Percentiles rank a stretch among this genome's conserved stretches.
phyloP scores from a whole-genome alignment of 2,888 invertebrate genomes.

The Iselma pallidipennis region DNA sequence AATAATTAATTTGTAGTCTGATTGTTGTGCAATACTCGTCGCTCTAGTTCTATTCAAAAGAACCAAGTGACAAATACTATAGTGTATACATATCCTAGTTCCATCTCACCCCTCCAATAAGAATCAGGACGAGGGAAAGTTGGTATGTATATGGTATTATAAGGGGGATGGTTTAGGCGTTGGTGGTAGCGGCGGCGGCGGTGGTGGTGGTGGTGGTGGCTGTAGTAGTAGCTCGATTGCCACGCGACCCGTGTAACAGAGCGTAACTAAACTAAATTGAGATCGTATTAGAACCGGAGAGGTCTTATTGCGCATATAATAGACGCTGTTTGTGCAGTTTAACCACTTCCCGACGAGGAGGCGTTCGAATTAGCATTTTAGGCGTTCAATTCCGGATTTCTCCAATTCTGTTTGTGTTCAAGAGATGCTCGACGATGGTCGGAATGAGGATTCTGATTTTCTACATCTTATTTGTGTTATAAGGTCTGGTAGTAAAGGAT shows the following conservation, averaged over 20 bases:
- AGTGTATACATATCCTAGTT: background rate
- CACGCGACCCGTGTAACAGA: slow-evolving; percentile 60
- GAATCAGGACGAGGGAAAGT: background rate
- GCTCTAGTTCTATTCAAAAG: slow-evolving; percentile 16
- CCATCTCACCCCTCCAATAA: background rate
- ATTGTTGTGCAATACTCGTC: slow-evolving; percentile 30
- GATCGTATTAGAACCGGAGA: slow-evolving; percentile 59
- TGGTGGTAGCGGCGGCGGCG: slow-evolving; percentile 42
- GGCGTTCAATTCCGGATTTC: slow-evolving; percentile 52
- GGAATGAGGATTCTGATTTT: slow-evolving; percentile 51
- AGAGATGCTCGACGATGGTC: slow-evolving; percentile 20
- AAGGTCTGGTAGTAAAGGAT: background rate
- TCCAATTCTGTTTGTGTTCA: slow-evolving; percentile 48
- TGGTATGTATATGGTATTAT: background rate
- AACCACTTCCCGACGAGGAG: slow-evolving; percentile 56
- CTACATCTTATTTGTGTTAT: slow-evolving; percentile 21
- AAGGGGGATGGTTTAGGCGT: background rate
- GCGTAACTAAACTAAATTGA: slow-evolving; percentile 61
- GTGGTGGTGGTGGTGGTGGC: slow-evolving; percentile 31
- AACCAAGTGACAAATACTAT: slow-evolving; percentile 36
- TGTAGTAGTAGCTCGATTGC: slow-evolving; percentile 57
- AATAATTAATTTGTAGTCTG: slow-evolving; percentile 33
- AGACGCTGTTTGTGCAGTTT: slow-evolving; percentile 59
- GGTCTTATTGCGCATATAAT: slow-evolving; percentile 59
- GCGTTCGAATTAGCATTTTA: slow-evolving; percentile 56